These are phyloP conservation scores for Cynopterus sphinx DNA, from an alignment of 2,797 vertebrate species.

Conservation along the genomic window DNA sequence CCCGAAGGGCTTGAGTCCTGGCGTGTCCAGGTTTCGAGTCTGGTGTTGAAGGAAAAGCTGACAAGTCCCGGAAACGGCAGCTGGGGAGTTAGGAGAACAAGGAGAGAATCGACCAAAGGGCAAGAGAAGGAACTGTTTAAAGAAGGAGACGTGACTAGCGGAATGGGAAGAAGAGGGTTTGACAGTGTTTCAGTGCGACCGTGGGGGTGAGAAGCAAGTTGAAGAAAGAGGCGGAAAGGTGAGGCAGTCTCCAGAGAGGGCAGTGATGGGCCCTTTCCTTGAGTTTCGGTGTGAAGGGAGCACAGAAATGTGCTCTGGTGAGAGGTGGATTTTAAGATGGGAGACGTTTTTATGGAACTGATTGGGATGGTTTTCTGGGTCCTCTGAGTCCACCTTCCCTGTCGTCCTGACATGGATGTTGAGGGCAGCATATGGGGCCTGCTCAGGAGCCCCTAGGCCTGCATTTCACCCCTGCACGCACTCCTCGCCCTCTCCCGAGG, in stretches of 20 bases:
- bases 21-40: not conserved
- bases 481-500: not conserved
- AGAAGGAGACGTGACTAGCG: not conserved
- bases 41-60: not conserved
- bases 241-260: not conserved
- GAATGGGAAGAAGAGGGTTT: not conserved
- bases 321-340: not conserved
- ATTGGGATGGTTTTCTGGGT: not conserved
- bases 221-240: not conserved
- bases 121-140: not conserved
- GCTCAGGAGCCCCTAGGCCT: not conserved
- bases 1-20: not conserved
- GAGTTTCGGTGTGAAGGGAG: not conserved
- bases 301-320: not conserved
- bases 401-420: too few species aligned
- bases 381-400: too few species aligned
- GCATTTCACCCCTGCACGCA: rapidly evolving
- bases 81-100: not conserved
- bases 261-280: rapidly evolving
- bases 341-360: not conserved
- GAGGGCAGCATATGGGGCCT: rapidly evolving
- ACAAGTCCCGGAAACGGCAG: not conserved
- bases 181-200: rapidly evolving
- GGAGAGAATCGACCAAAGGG: not conserved
- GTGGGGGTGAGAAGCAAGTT: rapidly evolving